A percentile compares a stretch with the other conserved stretches of the same genome.
phyloP scores from a whole-genome alignment of 2,888 invertebrate genomes.

The Melangyna quadrimaculata region DNA sequence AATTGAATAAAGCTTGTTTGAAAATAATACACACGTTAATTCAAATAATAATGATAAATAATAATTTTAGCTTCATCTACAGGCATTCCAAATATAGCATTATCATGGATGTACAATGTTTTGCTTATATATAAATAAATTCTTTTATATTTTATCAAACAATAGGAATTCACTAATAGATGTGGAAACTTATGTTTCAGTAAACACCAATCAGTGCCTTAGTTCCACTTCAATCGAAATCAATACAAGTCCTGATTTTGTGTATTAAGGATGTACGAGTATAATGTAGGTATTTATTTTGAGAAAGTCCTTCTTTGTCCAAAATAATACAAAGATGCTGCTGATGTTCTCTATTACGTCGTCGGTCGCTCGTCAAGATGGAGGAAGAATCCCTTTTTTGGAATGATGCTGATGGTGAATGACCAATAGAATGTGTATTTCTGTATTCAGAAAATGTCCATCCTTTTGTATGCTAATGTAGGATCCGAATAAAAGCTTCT shows the following conservation, averaged over 20 bases:
- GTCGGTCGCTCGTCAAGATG: background rate
- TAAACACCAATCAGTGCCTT: slow-evolving; percentile 17
- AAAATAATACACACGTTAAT: background rate
- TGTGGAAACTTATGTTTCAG: slow-evolving; percentile 11
- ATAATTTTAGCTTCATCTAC: background rate
- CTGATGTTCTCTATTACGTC: background rate
- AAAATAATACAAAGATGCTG: background rate
- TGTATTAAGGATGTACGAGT: slow-evolving; percentile 4
- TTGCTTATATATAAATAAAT: slow-evolving; percentile 11
- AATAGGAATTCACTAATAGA: slow-evolving; percentile 33
- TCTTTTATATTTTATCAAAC: background rate
- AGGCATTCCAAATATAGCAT: background rate
- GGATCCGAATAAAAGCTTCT: slow-evolving; percentile 27
- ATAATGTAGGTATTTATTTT: slow-evolving; percentile 3
- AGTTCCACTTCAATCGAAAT: slow-evolving; percentile 32
- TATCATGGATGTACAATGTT: background rate
- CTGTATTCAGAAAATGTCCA: slow-evolving; percentile 35
- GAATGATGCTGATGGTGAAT: slow-evolving; percentile 3
- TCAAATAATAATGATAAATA: background rate
- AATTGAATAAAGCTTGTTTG: background rate
- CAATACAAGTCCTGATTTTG: slow-evolving; percentile 13
- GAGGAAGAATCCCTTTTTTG: background rate
- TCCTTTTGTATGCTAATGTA: slow-evolving; percentile 61
- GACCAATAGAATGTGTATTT: slow-evolving; percentile 9
- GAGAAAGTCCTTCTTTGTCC: slow-evolving; percentile 6